Percentiles rank a stretch among this genome's conserved stretches.
Evolutionary conservation across 2,113 vertebrate species (phyloP).

Genomic region (Phrynocephalus versicolor): DNA sequence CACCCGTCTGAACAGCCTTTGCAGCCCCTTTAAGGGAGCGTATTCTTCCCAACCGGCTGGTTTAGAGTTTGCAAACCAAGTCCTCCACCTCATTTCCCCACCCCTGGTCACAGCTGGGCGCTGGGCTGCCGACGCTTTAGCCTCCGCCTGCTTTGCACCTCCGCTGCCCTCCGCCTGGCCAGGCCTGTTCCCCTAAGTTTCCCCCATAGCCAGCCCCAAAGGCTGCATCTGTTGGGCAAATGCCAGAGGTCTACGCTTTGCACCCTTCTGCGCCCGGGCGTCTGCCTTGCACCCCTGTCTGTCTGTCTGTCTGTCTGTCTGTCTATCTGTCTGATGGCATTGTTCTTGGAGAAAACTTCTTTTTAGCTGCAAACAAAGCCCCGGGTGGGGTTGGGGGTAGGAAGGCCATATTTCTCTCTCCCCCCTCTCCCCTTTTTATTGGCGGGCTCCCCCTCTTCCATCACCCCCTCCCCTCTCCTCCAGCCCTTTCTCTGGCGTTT

Average conservation of each 20-base stretch:
- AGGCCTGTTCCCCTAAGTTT: not conserved
- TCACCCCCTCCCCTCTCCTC: slow-evolving; percentile 14
- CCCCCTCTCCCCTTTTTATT: not conserved
- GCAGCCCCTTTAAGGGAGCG: no score
- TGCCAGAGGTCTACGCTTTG: not conserved
- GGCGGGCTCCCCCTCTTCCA: slow-evolving; percentile 14
- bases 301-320: no score
- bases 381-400: slow-evolving; percentile 34
- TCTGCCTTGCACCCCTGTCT: slow-evolving; percentile 9
- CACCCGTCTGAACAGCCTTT: no score
- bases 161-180: not conserved
- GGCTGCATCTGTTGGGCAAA: no score
- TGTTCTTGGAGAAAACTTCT: slow-evolving; percentile 72
- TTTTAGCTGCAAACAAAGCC: slow-evolving; percentile 39
- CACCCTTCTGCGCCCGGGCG: slow-evolving; percentile 21
- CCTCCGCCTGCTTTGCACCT: not conserved
- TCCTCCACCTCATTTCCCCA: not conserved
- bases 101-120: not conserved
- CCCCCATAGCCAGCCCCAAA: not conserved
- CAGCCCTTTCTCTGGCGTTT: slow-evolving; percentile 46
- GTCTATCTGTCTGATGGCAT: no score
- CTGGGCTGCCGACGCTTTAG: not conserved
- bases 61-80: not conserved
- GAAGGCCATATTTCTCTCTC: no score
- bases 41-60: no score